These are phyloP conservation scores for Nasonia oneida DNA, from an alignment of 2,888 invertebrate genomes.

Conservation along the genomic window DNA sequence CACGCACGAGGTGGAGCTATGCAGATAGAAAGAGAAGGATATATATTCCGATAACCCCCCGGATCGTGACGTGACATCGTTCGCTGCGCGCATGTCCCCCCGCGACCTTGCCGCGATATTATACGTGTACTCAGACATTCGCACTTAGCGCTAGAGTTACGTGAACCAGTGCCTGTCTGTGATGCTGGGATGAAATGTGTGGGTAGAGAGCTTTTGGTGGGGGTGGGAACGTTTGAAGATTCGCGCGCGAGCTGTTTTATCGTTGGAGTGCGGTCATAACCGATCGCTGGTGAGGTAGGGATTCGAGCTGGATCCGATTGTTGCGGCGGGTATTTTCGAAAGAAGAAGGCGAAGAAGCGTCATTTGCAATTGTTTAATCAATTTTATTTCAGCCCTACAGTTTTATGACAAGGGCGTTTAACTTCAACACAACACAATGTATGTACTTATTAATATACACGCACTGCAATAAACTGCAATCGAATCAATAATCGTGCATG, in stretches of 20 bases:
- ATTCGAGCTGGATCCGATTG: no score
- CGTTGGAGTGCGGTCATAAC: not conserved
- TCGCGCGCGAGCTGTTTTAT: not conserved
- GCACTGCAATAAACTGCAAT: conserved; percentile 65
- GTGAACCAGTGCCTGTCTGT: not conserved
- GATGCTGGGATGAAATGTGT: not conserved
- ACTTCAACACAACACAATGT: conserved; percentile 70
- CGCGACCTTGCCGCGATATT: not conserved
- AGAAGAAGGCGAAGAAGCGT: conserved; percentile 8
- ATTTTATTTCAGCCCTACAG: conserved; percentile 70
- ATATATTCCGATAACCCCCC: conserved; percentile 7
- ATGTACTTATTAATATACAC: conserved; percentile 64
- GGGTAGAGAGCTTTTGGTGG: not conserved
- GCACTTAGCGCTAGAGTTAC: not conserved
- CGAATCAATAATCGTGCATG: conserved; percentile 64
- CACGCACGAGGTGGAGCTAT: not conserved
- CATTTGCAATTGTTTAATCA: conserved; percentile 59
- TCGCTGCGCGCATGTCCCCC: conserved; percentile 6
- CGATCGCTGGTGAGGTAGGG: not conserved
- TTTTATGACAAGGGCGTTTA: conserved; percentile 66
- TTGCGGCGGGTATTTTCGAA: not conserved
- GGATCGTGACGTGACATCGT: not conserved
- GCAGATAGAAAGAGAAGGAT: not conserved
- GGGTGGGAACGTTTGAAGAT: not conserved
- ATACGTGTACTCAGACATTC: not conserved